Evolutionary conservation across 2,113 vertebrate species (phyloP), one percentile per base, ranked within the genome.

Genomic region (Tenrec ecaudatus): DNA sequence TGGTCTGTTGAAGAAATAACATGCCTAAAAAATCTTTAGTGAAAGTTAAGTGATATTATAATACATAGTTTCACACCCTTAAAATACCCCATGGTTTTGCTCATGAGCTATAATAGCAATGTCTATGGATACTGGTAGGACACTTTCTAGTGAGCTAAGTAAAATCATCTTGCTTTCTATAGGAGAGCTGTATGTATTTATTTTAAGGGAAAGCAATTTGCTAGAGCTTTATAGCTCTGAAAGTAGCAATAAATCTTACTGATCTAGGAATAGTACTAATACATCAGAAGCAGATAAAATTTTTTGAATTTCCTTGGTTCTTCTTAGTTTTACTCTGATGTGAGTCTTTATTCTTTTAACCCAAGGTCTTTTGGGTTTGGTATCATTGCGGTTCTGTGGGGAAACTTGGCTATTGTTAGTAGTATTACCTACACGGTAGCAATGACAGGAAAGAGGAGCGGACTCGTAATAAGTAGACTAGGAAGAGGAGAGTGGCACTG

Each of bases 251-350:
- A 64, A 29, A 66, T 60, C 33, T 87, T 75, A 23, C 20, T 75
- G 53, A 17, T 89, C 33, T 92, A 89, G 7, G 40, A 90, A 66
- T 88, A 86, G 7, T 69, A 80, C 60, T 88, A 66, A 81, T 58
- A n/a, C 12, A 78, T 80, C 58, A 94, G 71, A 85, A 66, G 75
- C 29, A 91, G 16, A 90, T 88, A 47, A 27, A 93, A 75, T 84
- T 83, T 88, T 89, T 29, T 76, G 22, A 12, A 89, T 90, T 91
- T 15, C 11, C 14, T 58, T 64, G 16, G 23, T 9, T 58, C 93
- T 96, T 95, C 83, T 94, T 62, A 90, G 4, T 77, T 92, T 36
- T 92, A 31, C 76, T 88, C 20, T 27, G 53, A 87, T 81, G n/a
- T 66, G 71, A 86, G 23, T 31, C 40, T 40, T 90, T 62, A 17